Evolutionary conservation across 2,113 vertebrate species (phyloP).

Genomic region (Scalopus aquaticus): DNA sequence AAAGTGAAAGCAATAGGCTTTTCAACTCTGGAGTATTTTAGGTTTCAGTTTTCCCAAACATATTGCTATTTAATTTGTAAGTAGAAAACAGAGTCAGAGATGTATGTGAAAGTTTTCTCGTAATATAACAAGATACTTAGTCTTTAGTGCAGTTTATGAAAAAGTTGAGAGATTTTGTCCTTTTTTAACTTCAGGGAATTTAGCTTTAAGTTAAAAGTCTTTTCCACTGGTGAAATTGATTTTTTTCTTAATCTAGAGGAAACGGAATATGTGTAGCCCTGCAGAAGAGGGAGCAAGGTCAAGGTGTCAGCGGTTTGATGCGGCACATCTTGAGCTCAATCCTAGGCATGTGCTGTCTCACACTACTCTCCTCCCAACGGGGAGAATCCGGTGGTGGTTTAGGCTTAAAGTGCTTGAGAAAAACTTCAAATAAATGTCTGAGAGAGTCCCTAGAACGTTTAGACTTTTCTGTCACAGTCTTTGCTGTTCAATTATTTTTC

Average conservation of each 20-base stretch:
- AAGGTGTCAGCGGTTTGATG: constrained; percentile 66
- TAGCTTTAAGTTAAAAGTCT: constrained; percentile 64
- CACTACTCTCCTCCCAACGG: constrained; percentile 6
- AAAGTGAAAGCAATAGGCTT: constrained; percentile 55
- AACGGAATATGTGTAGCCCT: constrained; percentile 61
- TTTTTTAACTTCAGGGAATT: constrained; percentile 58
- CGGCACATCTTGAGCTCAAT: constrained; percentile 38
- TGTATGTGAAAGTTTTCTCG: constrained; percentile 42
- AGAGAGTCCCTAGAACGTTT: constrained; percentile 47
- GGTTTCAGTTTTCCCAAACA: constrained; percentile 61
- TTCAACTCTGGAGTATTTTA: constrained; percentile 52
- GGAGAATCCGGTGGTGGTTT: neutral
- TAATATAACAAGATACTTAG: constrained; percentile 58
- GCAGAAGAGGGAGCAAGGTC: constrained; percentile 60
- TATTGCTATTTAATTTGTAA: constrained; percentile 65
- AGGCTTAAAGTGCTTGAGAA: constrained; percentile 33
- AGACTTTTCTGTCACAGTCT: constrained; percentile 45
- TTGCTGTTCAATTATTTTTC: constrained; percentile 63
- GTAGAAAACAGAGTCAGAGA: neutral
- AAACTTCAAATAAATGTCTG: constrained; percentile 46
- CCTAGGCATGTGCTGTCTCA: neutral
- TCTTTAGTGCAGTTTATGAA: constrained; percentile 58
- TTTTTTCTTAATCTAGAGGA: constrained; percentile 70
- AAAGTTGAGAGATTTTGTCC: constrained; percentile 44
- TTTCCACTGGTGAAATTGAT: constrained; percentile 66